Evolutionary conservation across 2,888 invertebrate species (phyloP), one percentile per base, ranked within the genome.

Genomic region (Ophioninae sp.): DNA sequence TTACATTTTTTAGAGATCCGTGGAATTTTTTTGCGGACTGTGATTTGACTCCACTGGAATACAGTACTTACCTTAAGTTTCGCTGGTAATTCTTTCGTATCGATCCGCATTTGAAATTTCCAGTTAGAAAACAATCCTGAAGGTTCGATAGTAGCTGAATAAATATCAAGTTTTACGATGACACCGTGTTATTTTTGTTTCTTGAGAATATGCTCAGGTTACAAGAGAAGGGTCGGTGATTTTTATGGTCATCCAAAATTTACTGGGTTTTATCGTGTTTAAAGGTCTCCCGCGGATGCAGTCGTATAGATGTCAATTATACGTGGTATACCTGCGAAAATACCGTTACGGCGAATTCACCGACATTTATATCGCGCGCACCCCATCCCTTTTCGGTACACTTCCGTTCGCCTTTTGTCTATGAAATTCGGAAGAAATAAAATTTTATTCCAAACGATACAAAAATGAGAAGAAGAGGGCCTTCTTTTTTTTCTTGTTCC

Each of bases 221-320:
- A 56, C n/a, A 37, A 13, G 9, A 69, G 69, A 56, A 37, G 7
- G 39, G 39, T 59, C 71, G 23, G 37, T 23, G n/a, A 69, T 59
- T 59, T 72, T 59, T 37, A 72, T 59, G 71, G 39, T 39, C 39
- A 22, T 59, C 39, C 39, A 39, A 20, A 39, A 58, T 58, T 59
- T 13, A 72, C 39, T 39, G 37, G 10, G 58, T 59, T 72, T 72
- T 59, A 72, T 72, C 59, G n/a, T 22, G 39, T 71, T 71, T 13
- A 37, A 71, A 20, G 23, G 41, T 22, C 59, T 72, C 59, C 39
- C 13, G 22, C 59, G 59, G 59, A 59, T 39, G 20, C 59, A 13
- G 51, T 51, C 51, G 13, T 13, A 71, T 30, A n/a, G 17, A n/a
- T 6, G 51, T 30, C 58, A 58, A 58, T 71, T 37, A 37, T 71